A percentile compares a stretch with the other conserved stretches of the same genome.
Evolutionary conservation across 2,888 invertebrate species (phyloP).

Genomic region (Chrysina gloriosa): DNA sequence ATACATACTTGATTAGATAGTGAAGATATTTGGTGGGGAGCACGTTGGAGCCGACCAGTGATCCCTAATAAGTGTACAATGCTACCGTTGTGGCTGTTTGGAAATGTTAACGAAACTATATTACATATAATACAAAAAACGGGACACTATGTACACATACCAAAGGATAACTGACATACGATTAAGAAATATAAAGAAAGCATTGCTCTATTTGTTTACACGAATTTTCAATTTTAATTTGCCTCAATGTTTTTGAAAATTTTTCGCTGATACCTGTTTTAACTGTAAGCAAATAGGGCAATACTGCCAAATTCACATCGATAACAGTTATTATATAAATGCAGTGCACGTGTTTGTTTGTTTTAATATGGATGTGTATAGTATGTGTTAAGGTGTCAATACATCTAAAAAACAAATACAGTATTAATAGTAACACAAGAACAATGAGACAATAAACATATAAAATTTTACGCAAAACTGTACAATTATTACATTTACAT

Average conservation of each 20-base stretch:
- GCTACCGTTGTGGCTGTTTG: constrained; percentile 57
- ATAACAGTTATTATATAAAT: constrained; percentile 56
- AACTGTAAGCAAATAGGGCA: constrained; percentile 23
- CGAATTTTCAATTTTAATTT: no score
- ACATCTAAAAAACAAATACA: constrained; percentile 52
- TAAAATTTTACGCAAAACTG: constrained; percentile 55
- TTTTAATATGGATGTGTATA: constrained; percentile 41
- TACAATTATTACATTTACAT: constrained; percentile 59
- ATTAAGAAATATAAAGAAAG: constrained; percentile 31
- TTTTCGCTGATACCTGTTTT: no score
- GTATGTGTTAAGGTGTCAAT: constrained; percentile 37
- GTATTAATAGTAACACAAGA: constrained; percentile 52
- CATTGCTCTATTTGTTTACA: constrained; percentile 30
- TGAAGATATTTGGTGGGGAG: constrained; percentile 24
- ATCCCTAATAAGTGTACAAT: constrained; percentile 60
- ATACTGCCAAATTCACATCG: constrained; percentile 47
- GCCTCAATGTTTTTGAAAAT: no score
- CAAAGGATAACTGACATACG: constrained; percentile 43
- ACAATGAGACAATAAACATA: constrained; percentile 35
- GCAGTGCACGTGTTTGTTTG: constrained; percentile 48
- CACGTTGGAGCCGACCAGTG: constrained; percentile 49
- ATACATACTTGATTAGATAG: constrained; percentile 16
- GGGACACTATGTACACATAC: constrained; percentile 52
- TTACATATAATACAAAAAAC: constrained; percentile 65
- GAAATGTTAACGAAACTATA: constrained; percentile 64